A percentile compares a stretch with the other conserved stretches of the same genome.
These are phyloP conservation scores for Mythimna ferrago DNA, from an alignment of 2,888 invertebrate species.

Conservation along the genomic window DNA sequence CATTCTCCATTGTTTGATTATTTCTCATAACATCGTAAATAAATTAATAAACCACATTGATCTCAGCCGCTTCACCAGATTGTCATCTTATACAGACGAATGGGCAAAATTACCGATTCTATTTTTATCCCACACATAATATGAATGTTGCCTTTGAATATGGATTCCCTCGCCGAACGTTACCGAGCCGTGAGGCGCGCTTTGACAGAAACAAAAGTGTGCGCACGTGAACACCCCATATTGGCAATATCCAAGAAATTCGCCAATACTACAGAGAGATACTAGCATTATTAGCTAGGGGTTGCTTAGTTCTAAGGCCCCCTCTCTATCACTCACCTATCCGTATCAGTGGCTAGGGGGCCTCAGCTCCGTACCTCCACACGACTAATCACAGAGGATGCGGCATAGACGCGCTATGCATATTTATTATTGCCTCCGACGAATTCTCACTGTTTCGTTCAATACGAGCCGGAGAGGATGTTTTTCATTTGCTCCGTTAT, in stretches of 20 bases:
- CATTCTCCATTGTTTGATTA: too few species aligned
- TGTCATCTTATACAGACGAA: not conserved
- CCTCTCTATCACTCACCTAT: slow-evolving; percentile 90
- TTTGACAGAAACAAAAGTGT: slow-evolving; percentile 85
- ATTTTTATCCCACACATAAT: slow-evolving; percentile 48
- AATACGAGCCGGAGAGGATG: slow-evolving; percentile 81
- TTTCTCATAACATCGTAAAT: too few species aligned
- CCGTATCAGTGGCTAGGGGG: slow-evolving; percentile 82
- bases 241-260: slow-evolving; percentile 90
- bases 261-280: slow-evolving; percentile 86
- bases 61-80: too few species aligned
- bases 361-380: slow-evolving; percentile 71
- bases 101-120: slow-evolving; percentile 3
- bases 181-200: slow-evolving; percentile 63
- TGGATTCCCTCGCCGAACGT: slow-evolving; percentile 53
- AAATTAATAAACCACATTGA: too few species aligned
- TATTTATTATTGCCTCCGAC: slow-evolving; percentile 88
- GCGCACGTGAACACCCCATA: slow-evolving; percentile 86
- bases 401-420: slow-evolving; percentile 90
- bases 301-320: slow-evolving; percentile 83
- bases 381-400: slow-evolving; percentile 90
- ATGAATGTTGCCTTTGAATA: slow-evolving; percentile 57
- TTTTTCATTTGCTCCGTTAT: slow-evolving; percentile 89
- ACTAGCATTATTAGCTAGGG: slow-evolving; percentile 88
- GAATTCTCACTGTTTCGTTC: slow-evolving; percentile 85